These are phyloP conservation scores for Litoditis marina DNA, from an alignment of 2,888 invertebrate species.

Conservation along the genomic window DNA sequence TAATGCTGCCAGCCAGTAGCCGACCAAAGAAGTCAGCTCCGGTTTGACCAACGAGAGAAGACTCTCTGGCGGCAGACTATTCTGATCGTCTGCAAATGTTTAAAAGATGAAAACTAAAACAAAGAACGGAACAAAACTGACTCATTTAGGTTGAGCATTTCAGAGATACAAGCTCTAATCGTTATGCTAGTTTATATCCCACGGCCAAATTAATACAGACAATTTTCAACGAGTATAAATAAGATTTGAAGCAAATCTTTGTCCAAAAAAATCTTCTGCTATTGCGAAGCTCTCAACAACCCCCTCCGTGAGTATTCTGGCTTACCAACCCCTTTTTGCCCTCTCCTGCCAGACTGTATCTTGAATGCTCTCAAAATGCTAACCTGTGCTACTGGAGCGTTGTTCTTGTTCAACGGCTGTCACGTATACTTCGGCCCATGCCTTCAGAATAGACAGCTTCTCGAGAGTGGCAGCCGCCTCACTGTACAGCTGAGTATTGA, in stretches of 20 bases:
- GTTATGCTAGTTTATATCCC: background rate
- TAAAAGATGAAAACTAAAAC: background rate
- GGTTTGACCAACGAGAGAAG: slow-evolving; percentile 87
- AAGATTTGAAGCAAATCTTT: too few relatives aligned
- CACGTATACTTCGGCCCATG: slow-evolving; percentile 94
- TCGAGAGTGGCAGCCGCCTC: slow-evolving; percentile 95
- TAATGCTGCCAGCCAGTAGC: slow-evolving; percentile 90
- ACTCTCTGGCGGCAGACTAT: slow-evolving; percentile 10
- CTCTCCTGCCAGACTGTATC: too few relatives aligned
- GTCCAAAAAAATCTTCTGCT: too few relatives aligned
- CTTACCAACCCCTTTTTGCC: too few relatives aligned
- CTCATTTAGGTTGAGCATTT: background rate
- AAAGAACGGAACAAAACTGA: background rate
- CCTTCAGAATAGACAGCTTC: slow-evolving; percentile 90
- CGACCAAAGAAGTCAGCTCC: slow-evolving; percentile 83
- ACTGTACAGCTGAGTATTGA: slow-evolving; percentile 60
- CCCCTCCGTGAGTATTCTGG: background rate
- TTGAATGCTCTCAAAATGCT: too few relatives aligned
- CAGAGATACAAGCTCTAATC: background rate
- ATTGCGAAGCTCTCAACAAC: background rate
- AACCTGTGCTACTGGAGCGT: too few relatives aligned
- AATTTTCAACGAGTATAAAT: too few relatives aligned
- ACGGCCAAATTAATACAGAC: too few relatives aligned
- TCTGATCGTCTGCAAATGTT: slow-evolving; percentile 14
- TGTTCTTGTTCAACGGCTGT: slow-evolving; percentile 75